Evolutionary conservation across 2,888 invertebrate genomes (phyloP).

Genomic region (Marasmarcha lunaedactyla): DNA sequence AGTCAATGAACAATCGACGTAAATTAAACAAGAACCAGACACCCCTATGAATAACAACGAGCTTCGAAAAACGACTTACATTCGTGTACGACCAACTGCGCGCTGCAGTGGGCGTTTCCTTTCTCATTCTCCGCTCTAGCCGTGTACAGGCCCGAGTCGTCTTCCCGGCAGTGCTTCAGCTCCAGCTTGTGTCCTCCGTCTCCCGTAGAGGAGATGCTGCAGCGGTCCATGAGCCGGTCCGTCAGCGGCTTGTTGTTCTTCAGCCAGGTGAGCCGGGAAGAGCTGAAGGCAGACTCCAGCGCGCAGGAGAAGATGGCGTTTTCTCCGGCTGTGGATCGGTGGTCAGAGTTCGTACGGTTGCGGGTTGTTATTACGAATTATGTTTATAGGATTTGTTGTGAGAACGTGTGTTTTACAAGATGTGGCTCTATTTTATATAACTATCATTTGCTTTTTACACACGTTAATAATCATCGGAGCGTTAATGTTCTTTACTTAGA

Average conservation of each 20-base stretch:
- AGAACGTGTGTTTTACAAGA: no score
- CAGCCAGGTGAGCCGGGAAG: slow-evolving; percentile 81
- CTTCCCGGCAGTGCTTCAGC: slow-evolving; percentile 79
- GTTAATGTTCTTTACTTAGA: no score
- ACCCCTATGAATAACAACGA: no score
- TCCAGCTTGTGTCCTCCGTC: slow-evolving; percentile 76
- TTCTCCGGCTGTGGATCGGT: slow-evolving; percentile 78
- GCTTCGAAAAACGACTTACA: slow-evolving; percentile 71
- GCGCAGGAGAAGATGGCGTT: slow-evolving; percentile 85
- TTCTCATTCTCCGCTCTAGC: slow-evolving; percentile 86
- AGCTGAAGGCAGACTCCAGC: slow-evolving; percentile 71
- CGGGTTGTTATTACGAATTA: slow-evolving; percentile 10
- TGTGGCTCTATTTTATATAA: background rate
- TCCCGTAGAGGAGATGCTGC: slow-evolving; percentile 71
- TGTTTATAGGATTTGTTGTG: slow-evolving; percentile 1
- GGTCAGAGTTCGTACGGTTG: slow-evolving; percentile 36
- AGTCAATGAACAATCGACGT: no score
- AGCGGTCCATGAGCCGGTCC: slow-evolving; percentile 80
- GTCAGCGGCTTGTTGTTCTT: slow-evolving; percentile 88
- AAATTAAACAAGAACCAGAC: no score
- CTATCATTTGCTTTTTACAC: background rate
- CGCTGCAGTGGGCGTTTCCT: slow-evolving; percentile 87
- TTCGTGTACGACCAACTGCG: slow-evolving; percentile 87
- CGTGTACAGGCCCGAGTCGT: slow-evolving; percentile 91
- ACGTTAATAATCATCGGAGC: no score